Base-by-base conservation (phyloP, 2,113 vertebrate species). In the Pholis gunnellus region DNA sequence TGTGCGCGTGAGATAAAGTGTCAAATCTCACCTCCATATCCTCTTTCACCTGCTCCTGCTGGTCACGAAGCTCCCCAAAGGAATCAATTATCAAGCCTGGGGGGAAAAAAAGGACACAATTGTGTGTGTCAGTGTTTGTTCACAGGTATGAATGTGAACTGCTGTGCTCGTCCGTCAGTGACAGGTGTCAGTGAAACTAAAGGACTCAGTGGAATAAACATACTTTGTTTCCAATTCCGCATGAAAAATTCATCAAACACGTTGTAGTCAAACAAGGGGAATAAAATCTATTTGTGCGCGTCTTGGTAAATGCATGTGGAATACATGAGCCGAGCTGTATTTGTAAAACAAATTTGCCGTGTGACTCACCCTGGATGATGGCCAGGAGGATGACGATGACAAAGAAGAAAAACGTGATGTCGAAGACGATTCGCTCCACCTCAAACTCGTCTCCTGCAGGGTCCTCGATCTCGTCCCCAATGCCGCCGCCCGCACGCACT, bases 371-470 rank as follows among this genome's bases (percentile, higher is more conserved):
- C 94, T 99, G 98, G 83, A 99, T 99, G 92, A 99, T 99, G 78
- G 98, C 98, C 83, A 99, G 91, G 52, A 99, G 96, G 86, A 99
- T 99, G 90, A 99, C 97, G 20, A 99, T 97, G 63, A 99, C 98
- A 3, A 99, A 99, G 93, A 99, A 99, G 94, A 99, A 99, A 93
- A 99, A 99, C 1, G 98, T 99, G 92, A 99, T 99, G 88, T 99
- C 98, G 56, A 99, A 99, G 87, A 99, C 93, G 57, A 99, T 96
- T 6, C 97, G 94, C 77, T 97, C 98, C 82, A 98, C 97, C 94
- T 99, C 98, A 72, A 97, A 98, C 38, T 98, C 97, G 0, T 99
- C 98, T 59, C 98, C 98, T 0, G 97, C 98, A 1, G 98, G 98
- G 85, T 99, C 98, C 80, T 97, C 97, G 1, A 99, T 99, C 94